Conservation (phyloP, 2,888 invertebrate species). For the Mesorhabditis sp. region DNA sequence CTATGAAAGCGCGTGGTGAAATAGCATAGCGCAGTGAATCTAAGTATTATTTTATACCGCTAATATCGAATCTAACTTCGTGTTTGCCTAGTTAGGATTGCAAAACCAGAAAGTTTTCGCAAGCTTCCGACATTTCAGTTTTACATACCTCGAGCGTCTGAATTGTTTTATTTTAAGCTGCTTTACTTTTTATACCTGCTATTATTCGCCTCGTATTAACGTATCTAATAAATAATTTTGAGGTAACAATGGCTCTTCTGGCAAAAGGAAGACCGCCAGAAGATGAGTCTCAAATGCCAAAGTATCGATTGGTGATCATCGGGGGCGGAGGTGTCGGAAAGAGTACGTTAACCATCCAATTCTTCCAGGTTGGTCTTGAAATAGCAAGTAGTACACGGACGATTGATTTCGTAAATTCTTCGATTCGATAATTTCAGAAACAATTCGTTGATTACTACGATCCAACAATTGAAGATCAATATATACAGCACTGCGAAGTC, state of each 20-base stretch:
- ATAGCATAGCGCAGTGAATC: no score
- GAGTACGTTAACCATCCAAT: constrained; percentile 92
- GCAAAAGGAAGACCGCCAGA: constrained; percentile 45
- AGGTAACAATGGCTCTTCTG: constrained; percentile 12
- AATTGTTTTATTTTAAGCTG: no score
- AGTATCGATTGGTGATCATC: constrained; percentile 51
- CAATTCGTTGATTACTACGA: constrained; percentile 90
- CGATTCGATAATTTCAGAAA: constrained; percentile 62
- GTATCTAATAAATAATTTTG: constrained; percentile 3
- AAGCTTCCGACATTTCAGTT: no score
- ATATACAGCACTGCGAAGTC: constrained; percentile 86
- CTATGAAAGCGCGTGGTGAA: no score
- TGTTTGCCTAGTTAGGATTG: no score
- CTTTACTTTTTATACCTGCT: no score
- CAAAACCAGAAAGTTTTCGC: no score
- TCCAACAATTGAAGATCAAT: constrained; percentile 91
- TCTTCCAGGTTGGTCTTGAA: constrained; percentile 70
- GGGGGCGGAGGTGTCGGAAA: constrained; percentile 66
- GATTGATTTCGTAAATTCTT: background rate
- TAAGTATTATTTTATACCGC: no score
- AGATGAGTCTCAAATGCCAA: constrained; percentile 46
- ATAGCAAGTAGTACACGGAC: background rate
- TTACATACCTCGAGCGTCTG: no score
- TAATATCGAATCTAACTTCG: no score
- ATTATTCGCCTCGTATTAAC: constrained; percentile 8